Conservation (phyloP, 2,113 vertebrate species). For the Clarias gariepinus region DNA sequence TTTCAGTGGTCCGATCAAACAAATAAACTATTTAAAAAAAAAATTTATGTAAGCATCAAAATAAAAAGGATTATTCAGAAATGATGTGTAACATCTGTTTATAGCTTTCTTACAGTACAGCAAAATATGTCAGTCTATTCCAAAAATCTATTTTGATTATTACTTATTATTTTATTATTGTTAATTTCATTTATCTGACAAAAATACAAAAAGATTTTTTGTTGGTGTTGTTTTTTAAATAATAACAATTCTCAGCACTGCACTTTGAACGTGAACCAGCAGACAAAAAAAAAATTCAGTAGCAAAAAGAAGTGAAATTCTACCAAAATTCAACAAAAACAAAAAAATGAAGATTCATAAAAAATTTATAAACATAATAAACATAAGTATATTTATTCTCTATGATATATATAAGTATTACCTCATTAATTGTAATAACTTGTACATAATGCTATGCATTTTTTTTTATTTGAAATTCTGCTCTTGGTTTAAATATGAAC, state of each 20-base stretch:
- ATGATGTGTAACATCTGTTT: neutral
- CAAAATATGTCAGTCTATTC: neutral
- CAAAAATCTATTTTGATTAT: too few species aligned
- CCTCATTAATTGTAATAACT: neutral
- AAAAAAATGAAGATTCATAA: too few species aligned
- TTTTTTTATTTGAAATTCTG: neutral
- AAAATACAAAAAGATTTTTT: too few species aligned
- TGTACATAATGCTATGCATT: neutral
- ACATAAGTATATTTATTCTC: neutral
- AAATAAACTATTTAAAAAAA: neutral
- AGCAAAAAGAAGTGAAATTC: too few species aligned
- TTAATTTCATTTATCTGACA: too few species aligned
- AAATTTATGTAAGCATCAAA: neutral
- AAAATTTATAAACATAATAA: neutral
- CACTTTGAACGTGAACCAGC: neutral
- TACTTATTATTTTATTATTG: too few species aligned
- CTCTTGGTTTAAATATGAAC: neutral
- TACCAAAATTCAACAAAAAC: too few species aligned
- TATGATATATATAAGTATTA: too few species aligned
- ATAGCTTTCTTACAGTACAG: neutral
- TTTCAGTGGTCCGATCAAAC: neutral
- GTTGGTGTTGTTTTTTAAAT: too few species aligned
- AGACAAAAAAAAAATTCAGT: neutral
- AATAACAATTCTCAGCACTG: neutral
- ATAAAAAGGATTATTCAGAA: neutral